Base-by-base conservation (phyloP, 2,797 vertebrate species). In the Coregonus ussuriensis region DNA sequence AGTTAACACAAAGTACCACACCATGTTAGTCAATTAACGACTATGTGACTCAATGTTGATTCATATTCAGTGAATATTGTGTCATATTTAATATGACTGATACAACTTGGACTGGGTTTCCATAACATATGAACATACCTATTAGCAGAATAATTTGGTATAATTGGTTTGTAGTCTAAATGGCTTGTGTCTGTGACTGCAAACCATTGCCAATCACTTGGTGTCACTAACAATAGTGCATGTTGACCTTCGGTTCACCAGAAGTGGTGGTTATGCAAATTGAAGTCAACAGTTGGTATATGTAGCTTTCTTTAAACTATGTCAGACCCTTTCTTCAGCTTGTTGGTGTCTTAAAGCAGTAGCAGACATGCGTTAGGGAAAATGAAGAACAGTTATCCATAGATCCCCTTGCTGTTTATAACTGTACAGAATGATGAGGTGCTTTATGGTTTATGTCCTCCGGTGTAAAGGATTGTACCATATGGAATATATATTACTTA, bases 381-480 rank as follows among this genome's bases (percentile, higher is more conserved):
- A 80, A 71, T 70, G 67, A 67, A 74, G 70, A 82, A 62, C 76
- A 79, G 37, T 78, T 78, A 77, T 76, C 82, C 71, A 51, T 70
- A n/a, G 63, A 79, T 66, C 79, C 83, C 77, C 51, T 41, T 79
- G 76, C 79, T 77, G 81, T 87, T 79, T 84, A 77, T 81, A 80
- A 78, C 73, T 88, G 87, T 89, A 84, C 82, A 87, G 85, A 86
- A 77, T 78, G 77, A 75, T 72, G 80, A 81, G 79, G 82, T 83
- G 82, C 81, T 59, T 82, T 78, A 86, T 88, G 77, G 69, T 82
- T 82, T 84, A 78, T 88, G 78, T 83, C 78, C 71, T 82, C 81
- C 70, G 69, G 73, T 85, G 79, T 87, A 78, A 72, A 81, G 78
- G 81, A 80, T 82, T 79, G 84, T 86, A 82, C 78, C 72, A 76